Evolutionary conservation across 2,113 vertebrate species (phyloP).

Genomic region (Phainopepla nitens): DNA sequence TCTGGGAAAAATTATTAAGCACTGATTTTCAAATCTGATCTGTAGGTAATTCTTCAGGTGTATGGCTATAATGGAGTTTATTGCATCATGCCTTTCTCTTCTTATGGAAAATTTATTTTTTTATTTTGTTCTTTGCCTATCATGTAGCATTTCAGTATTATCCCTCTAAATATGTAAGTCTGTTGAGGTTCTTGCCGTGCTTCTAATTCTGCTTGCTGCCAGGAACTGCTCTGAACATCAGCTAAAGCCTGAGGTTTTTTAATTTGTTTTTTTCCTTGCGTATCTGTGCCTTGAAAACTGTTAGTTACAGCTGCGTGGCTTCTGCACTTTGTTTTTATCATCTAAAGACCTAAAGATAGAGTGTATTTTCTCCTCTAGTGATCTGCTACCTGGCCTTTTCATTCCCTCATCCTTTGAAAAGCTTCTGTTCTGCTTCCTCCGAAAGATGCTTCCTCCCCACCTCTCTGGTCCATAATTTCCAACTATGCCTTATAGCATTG

Average conservation of each 20-base stretch:
- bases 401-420: neutral
- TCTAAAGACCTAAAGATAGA: neutral
- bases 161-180: neutral
- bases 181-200: neutral
- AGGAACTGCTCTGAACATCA: neutral
- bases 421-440: neutral
- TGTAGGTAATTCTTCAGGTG: neutral
- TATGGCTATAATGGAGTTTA: neutral
- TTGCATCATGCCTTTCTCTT: neutral
- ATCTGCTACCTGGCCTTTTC: neutral
- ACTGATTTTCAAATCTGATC: neutral
- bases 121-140: neutral
- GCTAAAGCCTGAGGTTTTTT: neutral
- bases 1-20: neutral
- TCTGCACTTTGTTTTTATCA: neutral
- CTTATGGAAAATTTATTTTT: neutral
- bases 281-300: neutral
- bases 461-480: neutral
- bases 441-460: neutral
- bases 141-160: neutral
- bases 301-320: neutral
- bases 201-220: neutral
- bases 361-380: constrained; percentile 25
- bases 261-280: neutral
- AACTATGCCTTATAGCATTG: neutral